These are phyloP conservation scores for Montipora capitata DNA, from an alignment of 92 coral and sea anemone genomes.

Conservation along the genomic window DNA sequence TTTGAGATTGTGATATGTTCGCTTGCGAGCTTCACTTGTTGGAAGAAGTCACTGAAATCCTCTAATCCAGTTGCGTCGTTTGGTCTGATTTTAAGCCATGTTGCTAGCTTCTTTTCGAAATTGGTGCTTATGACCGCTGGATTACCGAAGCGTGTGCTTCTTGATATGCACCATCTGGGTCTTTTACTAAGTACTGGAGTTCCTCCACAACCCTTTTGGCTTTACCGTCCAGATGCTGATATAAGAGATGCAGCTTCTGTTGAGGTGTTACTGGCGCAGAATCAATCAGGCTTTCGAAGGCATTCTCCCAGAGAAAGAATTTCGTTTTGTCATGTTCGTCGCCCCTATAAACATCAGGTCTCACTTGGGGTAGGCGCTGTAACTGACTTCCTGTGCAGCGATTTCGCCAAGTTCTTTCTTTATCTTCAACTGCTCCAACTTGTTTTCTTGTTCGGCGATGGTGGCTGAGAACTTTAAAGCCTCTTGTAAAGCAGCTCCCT, in stretches of 20 bases:
- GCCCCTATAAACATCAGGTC: conserved; percentile 24
- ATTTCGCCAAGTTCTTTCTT: too few relatives aligned
- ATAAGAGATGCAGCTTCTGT: conserved; percentile 41
- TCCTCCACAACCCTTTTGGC: conserved; percentile 36
- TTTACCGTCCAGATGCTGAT: conserved; percentile 49
- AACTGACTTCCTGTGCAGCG: neutral
- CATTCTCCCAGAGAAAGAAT: conserved; percentile 48
- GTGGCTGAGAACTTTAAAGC: conserved; percentile 13
- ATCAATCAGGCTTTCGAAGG: conserved; percentile 42
- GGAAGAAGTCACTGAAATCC: conserved; percentile 79
- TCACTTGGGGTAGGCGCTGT: conserved; percentile 30
- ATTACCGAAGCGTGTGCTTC: conserved; percentile 56
- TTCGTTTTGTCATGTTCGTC: conserved; percentile 30
- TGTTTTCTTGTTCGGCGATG: conserved; percentile 35
- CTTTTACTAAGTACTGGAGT: conserved; percentile 64
- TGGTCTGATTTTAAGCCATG: conserved; percentile 71
- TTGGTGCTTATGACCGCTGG: conserved; percentile 56
- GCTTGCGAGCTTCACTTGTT: conserved; percentile 76
- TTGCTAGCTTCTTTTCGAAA: conserved; percentile 64
- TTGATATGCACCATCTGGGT: conserved; percentile 64
- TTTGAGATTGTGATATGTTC: conserved; percentile 68
- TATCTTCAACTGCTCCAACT: conserved; percentile 3
- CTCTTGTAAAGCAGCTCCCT: conserved; percentile 26
- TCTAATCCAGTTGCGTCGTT: conserved; percentile 55
- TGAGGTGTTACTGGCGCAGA: conserved; percentile 39